Conservation (phyloP, 2,113 vertebrate species). For the Echinops telfairi region DNA sequence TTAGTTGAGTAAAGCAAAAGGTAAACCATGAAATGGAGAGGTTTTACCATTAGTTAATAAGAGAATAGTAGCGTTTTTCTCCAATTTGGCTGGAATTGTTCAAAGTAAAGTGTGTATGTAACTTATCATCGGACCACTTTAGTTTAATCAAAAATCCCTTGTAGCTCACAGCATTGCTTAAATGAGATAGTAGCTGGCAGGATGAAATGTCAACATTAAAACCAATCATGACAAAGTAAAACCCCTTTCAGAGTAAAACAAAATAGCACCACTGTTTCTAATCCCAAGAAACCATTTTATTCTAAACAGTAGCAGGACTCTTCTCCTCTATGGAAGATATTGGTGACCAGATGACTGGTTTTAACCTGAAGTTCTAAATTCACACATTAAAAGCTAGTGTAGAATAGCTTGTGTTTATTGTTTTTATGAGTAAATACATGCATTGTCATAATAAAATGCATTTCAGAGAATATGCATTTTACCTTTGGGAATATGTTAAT, state of each 20-base stretch:
- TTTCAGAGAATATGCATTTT: constrained; percentile 91
- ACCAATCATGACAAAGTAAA: constrained; percentile 77
- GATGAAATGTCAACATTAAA: constrained; percentile 80
- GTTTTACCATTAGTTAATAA: constrained; percentile 83
- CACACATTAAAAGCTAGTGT: constrained; percentile 87
- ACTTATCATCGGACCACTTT: constrained; percentile 87
- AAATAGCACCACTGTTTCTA: constrained; percentile 84
- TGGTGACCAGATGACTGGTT: constrained; percentile 78
- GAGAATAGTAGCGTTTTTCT: constrained; percentile 85
- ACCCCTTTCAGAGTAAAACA: constrained; percentile 71
- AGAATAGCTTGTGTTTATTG: constrained; percentile 87
- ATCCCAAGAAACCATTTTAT: constrained; percentile 85
- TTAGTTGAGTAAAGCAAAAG: constrained; percentile 84
- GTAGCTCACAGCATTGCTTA: constrained; percentile 85
- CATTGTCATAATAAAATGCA: constrained; percentile 90
- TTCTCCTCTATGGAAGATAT: constrained; percentile 73
- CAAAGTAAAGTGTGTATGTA: constrained; percentile 84
- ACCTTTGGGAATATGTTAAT: constrained; percentile 92
- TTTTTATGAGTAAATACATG: constrained; percentile 87
- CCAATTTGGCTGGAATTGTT: constrained; percentile 87
- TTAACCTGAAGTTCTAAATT: constrained; percentile 82
- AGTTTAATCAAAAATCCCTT: constrained; percentile 85
- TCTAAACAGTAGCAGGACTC: constrained; percentile 88
- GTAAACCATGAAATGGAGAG: constrained; percentile 85
- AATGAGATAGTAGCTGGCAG: constrained; percentile 86